These are phyloP conservation scores for Tychaedon coryphoeus DNA, from an alignment of 2,113 vertebrate species.

Conservation along the genomic window DNA sequence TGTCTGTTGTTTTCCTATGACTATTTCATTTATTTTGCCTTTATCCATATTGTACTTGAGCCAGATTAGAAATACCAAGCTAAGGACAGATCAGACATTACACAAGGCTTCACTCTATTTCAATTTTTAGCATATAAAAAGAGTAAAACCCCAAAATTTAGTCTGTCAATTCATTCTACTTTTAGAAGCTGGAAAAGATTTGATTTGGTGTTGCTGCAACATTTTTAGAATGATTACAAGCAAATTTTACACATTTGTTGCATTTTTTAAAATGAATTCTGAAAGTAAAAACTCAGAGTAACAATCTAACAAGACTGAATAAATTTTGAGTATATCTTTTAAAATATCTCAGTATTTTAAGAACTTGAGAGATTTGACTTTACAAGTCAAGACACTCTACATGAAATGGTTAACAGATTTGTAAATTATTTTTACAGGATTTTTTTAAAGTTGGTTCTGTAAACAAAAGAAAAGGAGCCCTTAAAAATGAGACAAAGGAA, in stretches of 20 bases:
- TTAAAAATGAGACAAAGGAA: background rate
- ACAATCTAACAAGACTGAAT: background rate
- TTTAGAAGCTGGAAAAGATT: background rate
- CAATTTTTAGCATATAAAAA: background rate
- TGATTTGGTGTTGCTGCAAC: background rate
- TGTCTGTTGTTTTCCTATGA: background rate
- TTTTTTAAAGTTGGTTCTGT: background rate
- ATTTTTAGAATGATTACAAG: background rate
- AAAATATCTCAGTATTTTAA: background rate
- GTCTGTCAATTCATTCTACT: background rate
- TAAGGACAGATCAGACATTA: background rate
- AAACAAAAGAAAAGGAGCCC: background rate
- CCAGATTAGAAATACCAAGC: background rate
- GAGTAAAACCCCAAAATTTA: background rate
- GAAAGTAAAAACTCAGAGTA: background rate
- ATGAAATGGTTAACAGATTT: background rate
- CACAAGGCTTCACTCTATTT: background rate
- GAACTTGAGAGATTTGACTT: background rate
- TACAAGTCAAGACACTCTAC: background rate
- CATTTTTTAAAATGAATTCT: background rate
- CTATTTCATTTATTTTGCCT: background rate
- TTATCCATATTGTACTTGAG: background rate
- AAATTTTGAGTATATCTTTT: background rate
- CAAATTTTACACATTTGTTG: background rate
- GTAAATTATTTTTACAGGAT: background rate